A percentile compares a stretch with the other conserved stretches of the same genome.
Evolutionary conservation across 2,888 invertebrate genomes (phyloP).

Genomic region (Oscheius myriophilus): DNA sequence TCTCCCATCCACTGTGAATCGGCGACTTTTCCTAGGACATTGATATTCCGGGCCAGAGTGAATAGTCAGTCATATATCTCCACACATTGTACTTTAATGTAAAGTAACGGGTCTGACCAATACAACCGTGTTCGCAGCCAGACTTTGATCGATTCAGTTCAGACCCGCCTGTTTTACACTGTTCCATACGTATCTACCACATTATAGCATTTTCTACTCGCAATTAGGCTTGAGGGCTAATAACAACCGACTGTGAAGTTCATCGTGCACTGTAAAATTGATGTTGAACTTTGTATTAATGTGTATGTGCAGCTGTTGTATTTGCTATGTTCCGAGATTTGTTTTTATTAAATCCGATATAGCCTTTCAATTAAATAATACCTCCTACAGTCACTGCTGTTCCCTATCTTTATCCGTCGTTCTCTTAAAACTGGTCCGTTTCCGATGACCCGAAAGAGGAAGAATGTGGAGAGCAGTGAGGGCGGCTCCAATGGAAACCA

Average conservation of each 20-base stretch:
- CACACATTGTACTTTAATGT: not conserved
- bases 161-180: not conserved
- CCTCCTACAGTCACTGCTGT: not conserved
- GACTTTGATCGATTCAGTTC: not conserved
- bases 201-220: not conserved
- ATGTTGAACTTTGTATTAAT: not conserved
- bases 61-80: conserved; percentile 15
- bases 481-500: conserved; percentile 8
- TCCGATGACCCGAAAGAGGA: conserved; percentile 47
- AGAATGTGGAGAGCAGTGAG: conserved; percentile 39
- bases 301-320: not conserved
- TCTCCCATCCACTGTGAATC: not conserved
- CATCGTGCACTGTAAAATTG: not conserved
- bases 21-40: not conserved
- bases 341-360: not conserved
- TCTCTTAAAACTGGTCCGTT: not conserved
- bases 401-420: not conserved
- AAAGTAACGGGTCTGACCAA: not conserved
- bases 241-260: not conserved
- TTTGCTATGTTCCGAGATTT: not conserved
- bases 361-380: not conserved
- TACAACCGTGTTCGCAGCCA: no score
- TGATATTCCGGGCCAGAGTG: not conserved
- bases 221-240: not conserved
- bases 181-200: not conserved